Evolutionary conservation across 2,888 invertebrate genomes (phyloP).

Genomic region (Desoria tigrina): DNA sequence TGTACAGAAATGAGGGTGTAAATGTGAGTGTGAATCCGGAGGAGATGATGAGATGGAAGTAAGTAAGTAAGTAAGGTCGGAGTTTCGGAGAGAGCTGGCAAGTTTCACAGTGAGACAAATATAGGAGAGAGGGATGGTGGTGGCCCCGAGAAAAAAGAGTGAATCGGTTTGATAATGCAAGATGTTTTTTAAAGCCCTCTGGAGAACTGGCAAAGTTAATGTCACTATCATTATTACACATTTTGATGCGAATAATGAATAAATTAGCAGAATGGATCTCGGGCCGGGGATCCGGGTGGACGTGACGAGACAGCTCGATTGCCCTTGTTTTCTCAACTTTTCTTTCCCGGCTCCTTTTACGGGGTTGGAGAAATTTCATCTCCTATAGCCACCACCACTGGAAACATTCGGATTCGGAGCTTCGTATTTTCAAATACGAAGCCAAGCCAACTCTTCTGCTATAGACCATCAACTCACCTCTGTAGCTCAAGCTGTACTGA

Average conservation of each 20-base stretch:
- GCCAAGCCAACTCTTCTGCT: too few relatives aligned
- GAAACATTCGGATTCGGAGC: too few relatives aligned
- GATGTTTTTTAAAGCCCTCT: constrained; percentile 54
- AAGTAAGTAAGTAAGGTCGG: constrained; percentile 13
- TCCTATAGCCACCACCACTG: too few relatives aligned
- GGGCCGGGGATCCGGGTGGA: constrained; percentile 45
- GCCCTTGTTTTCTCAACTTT: constrained; percentile 36
- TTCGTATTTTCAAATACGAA: too few relatives aligned
- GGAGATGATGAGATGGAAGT: constrained; percentile 8
- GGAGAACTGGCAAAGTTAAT: constrained; percentile 53
- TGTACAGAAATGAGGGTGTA: constrained; percentile 17
- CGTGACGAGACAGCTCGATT: constrained; percentile 53
- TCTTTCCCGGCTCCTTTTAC: too few relatives aligned
- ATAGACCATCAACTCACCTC: too few relatives aligned
- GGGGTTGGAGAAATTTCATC: too few relatives aligned
- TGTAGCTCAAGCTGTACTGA: too few relatives aligned
- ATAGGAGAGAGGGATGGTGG: constrained; percentile 17
- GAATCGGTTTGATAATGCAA: constrained; percentile 50
- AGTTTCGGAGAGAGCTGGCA: background rate
- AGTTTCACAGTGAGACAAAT: background rate
- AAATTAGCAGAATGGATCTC: constrained; percentile 53
- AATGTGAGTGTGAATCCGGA: constrained; percentile 28
- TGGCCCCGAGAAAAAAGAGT: constrained; percentile 18
- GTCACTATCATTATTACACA: constrained; percentile 55
- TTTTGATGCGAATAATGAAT: constrained; percentile 55